Base-by-base conservation (phyloP, 2,888 invertebrate species). In the Thalpophila matura region DNA sequence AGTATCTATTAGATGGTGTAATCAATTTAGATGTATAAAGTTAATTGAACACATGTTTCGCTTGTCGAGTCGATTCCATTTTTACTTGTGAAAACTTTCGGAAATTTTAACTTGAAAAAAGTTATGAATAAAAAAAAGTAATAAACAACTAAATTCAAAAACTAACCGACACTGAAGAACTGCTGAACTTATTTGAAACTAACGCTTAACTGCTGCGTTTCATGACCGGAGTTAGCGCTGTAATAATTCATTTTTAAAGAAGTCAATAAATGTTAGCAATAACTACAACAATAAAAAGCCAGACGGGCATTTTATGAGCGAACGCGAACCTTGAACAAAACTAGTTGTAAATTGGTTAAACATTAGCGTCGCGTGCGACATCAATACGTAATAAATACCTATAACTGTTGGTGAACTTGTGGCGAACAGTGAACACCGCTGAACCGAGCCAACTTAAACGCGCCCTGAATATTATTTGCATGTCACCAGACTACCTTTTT, bases 351-450 rank as follows among this genome's bases (percentile, higher is more conserved):
- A 86, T 84, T 82, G 79, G 79, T 81, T 77, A 79, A 83, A 82
- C 80, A 86, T 85, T 84, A 84, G 68, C 71, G 74, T 86, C 82
- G 84, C 85, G 83, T 85, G 87, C 79, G 79, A 76, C 82, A 82
- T 86, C 86, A 82, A 86, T 74, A 61, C 43, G 46, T 69, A 84
- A 79, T 81, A 79, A 86, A 85, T 72, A 43, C 7, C 14, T 82
- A 84, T 79, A 81, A 81, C 66, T 71, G 74, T 79, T 77, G 58
- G 74, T 58, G 45, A 71, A 70, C 59, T 62, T 53, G 49, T 46
- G 56, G 56, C 20, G 51, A 66, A 61, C 60, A 55, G 37, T 31
- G 67, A 37, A 53, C 46, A 53, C 49, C 45, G 55, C 40, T 42
- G 54, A 60, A 60, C 61, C 62, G 40, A 47, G 26, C 24, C 35